Conservation (phyloP, 1,140 invertebrate species). For the Diorhabda carinulata region DNA sequence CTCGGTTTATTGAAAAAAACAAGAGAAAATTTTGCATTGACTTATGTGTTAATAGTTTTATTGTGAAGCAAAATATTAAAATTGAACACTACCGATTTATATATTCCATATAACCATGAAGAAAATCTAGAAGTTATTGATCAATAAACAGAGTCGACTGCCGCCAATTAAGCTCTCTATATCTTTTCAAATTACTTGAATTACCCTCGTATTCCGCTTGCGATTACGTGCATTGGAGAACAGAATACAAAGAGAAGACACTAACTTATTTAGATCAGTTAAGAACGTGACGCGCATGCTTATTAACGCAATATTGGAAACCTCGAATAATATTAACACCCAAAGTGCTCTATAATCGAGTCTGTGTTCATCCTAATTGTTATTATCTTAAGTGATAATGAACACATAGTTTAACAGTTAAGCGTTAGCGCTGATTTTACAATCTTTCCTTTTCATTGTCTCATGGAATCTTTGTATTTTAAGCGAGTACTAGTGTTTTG, state of each 20-base stretch:
- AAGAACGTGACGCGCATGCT: constrained; percentile 33
- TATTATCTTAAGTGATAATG: constrained; percentile 34
- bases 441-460: not conserved
- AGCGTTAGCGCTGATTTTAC: not conserved
- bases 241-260: not conserved
- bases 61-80: too few species aligned
- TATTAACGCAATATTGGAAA: constrained; percentile 32
- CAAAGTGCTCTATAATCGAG: constrained; percentile 29
- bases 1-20: too few species aligned
- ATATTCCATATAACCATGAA: too few species aligned
- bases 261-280: not conserved
- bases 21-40: too few species aligned
- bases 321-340: constrained; percentile 33
- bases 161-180: not conserved
- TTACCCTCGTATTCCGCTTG: constrained; percentile 1
- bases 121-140: too few species aligned
- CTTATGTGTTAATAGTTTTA: too few species aligned
- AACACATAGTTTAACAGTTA: constrained; percentile 23
- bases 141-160: not conserved
- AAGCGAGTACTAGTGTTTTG: not conserved
- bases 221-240: not conserved
- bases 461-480: not conserved
- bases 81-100: too few species aligned
- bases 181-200: not conserved
- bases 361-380: constrained; percentile 28